A percentile compares a stretch with the other conserved stretches of the same genome.
Conservation (phyloP, 2,113 vertebrate species). For the Poicephalus meyeri region DNA sequence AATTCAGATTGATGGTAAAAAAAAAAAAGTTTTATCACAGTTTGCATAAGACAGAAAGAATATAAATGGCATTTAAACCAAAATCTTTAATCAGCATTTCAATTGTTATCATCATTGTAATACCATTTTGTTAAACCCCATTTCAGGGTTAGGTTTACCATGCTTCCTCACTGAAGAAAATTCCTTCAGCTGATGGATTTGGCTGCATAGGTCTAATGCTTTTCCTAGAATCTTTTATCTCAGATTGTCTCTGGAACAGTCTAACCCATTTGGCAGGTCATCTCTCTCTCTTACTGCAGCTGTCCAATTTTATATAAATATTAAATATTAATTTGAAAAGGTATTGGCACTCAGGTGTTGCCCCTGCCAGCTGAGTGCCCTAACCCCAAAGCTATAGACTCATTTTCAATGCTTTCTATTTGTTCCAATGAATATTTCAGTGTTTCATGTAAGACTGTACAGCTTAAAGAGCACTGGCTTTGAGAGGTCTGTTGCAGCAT, state of each 20-base stretch:
- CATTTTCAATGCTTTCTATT: background rate
- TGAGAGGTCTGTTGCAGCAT: background rate
- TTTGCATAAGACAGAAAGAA: background rate
- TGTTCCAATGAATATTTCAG: slow-evolving; percentile 47
- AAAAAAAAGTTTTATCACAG: background rate
- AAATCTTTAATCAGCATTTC: background rate
- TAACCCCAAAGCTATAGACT: background rate
- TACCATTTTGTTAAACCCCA: background rate
- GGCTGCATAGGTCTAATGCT: background rate
- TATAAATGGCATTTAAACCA: background rate
- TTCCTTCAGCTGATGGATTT: background rate
- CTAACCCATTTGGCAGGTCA: background rate
- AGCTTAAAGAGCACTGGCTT: background rate
- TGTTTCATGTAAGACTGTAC: background rate
- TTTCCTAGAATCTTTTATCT: background rate
- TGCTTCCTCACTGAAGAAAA: background rate
- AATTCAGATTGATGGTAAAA: background rate
- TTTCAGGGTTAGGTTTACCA: background rate
- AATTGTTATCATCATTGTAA: background rate
- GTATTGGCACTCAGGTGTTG: background rate
- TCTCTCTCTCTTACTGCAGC: background rate
- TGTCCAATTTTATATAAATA: slow-evolving; percentile 14
- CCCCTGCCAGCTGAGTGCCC: background rate
- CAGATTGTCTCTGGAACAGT: background rate
- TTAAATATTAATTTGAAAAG: slow-evolving; percentile 14